Evolutionary conservation across 2,797 vertebrate genomes (phyloP).

Genomic region (Podargus strigoides): DNA sequence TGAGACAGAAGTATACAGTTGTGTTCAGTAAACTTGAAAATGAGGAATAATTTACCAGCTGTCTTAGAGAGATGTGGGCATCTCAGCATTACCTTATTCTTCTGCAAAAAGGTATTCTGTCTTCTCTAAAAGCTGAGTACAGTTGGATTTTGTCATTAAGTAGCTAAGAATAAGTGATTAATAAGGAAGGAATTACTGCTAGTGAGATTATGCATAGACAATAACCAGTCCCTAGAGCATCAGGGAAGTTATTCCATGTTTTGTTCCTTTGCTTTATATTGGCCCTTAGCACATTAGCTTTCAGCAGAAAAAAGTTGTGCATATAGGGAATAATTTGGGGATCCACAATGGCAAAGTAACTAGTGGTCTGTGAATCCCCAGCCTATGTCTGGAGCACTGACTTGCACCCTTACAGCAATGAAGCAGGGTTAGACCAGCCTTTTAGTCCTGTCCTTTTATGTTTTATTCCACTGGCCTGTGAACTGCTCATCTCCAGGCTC

Average conservation of each 20-base stretch:
- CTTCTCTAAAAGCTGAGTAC: not conserved
- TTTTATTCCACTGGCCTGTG: not conserved
- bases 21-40: not conserved
- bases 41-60: not conserved
- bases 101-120: not conserved
- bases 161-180: not conserved
- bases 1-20: not conserved
- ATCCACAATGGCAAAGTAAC: not conserved
- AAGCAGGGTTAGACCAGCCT: not conserved
- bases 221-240: not conserved
- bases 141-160: not conserved
- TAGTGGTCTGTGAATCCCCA: not conserved
- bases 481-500: not conserved
- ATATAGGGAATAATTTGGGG: not conserved
- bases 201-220: not conserved
- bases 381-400: not conserved
- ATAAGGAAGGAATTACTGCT: not conserved
- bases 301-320: not conserved
- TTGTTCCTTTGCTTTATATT: not conserved
- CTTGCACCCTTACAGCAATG: rapidly evolving
- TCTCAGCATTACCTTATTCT: not conserved
- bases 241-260: not conserved
- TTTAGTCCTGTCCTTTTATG: not conserved
- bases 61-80: not conserved
- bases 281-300: not conserved